Evolutionary conservation across 1,140 invertebrate species (phyloP), one percentile per base, ranked within the genome.

Genomic region (Tetragnatha versicolor): DNA sequence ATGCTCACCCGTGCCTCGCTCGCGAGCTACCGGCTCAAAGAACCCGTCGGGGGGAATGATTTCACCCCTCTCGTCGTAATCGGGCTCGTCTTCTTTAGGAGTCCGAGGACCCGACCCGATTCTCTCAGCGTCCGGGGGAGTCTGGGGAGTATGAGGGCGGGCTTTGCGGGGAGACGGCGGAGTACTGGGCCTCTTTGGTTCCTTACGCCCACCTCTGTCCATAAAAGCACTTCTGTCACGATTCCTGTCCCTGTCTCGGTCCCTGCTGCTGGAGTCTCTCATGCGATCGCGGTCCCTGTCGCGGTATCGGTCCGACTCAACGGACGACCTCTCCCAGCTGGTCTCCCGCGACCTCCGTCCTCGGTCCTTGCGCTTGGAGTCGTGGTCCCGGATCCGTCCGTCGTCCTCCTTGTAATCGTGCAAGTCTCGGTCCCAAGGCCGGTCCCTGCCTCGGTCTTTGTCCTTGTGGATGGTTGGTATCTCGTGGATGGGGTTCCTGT

Each of bases 161-260:
- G 42, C 53, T 42, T 65, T 68, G 5, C 39, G 17, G 7, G 81
- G 79, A 29, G 78, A 70, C 10, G 72, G 78, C 22, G 81, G 81
- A 33, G 81, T 79, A 29, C 37, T 39, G 14, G 81, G 81, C 31
- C 78, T 79, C 25, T 72, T 65, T 20, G 33, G 17, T 58, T 17
- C 84, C 85, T 20, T 84, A 83, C 63, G 87, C 81, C 20, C 49
- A 61, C 86, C 83, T 80, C 86, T 83, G n/a, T 84, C 82, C 49
- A 83, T 81, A 35, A 83, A 82, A 77, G 79, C 29, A 86, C 83
- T 81, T 86, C 88, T 72, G 85, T 85, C 76, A 85, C 88, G 76
- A 83, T 73, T 70, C 82, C 84, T 66, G 81, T 82, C 66, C 42
- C 80, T 55, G 25, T 83, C 81, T 27, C 86, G 86, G 3, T 87